Evolutionary conservation across 2,113 vertebrate species (phyloP).

Genomic region (Myanophis thanlyinensis): DNA sequence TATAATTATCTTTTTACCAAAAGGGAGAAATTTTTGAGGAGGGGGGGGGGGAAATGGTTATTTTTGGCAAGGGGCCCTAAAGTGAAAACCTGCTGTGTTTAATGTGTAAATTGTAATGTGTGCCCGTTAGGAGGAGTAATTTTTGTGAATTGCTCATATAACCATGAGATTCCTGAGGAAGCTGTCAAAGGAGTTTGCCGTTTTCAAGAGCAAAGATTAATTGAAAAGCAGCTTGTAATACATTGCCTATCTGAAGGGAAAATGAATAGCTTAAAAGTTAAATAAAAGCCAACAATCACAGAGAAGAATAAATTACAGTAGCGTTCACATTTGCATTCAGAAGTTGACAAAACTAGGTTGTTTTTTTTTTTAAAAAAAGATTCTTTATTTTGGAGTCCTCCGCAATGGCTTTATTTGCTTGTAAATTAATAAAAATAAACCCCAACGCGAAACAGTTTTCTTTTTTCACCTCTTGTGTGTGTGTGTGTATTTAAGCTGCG

Average conservation of each 20-base stretch:
- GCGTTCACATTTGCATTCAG: conserved; percentile 39
- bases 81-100: conserved; percentile 67
- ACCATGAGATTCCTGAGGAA: conserved; percentile 58
- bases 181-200: conserved; percentile 63
- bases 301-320: conserved; percentile 61
- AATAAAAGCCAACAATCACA: conserved; percentile 49
- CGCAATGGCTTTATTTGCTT: conserved; percentile 64
- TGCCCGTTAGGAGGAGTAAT: conserved; percentile 55
- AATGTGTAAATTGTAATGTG: conserved; percentile 72
- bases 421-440: conserved; percentile 62
- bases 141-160: conserved; percentile 60
- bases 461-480: conserved; percentile 46
- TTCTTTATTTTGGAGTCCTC: conserved; percentile 55
- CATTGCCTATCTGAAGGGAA: conserved; percentile 57
- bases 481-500: conserved; percentile 45
- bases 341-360: conserved; percentile 42
- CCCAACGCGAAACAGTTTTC: conserved; percentile 64
- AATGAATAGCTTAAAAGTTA: conserved; percentile 51
- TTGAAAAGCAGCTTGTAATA: conserved; percentile 57
- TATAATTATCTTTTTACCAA: conserved; percentile 64
- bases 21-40: conserved; percentile 56
- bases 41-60: conserved; percentile 46
- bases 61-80: conserved; percentile 67
- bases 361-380: conserved; percentile 28
- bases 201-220: conserved; percentile 45